Conservation (phyloP, 2,113 vertebrate genomes). For the Tichodroma muraria region DNA sequence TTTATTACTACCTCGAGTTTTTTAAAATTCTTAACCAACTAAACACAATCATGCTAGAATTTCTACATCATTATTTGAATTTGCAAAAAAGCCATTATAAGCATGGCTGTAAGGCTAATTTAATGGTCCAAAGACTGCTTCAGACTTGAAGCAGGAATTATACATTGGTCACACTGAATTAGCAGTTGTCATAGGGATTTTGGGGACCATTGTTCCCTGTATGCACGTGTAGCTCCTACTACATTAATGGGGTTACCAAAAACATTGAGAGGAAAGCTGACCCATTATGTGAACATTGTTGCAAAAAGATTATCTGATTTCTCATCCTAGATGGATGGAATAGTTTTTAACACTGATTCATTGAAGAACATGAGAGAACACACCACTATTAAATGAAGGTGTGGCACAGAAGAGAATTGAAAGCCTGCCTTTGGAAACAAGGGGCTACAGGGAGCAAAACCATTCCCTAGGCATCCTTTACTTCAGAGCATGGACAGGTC, state of each 20-base stretch:
- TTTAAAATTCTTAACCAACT: neutral
- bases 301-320: neutral
- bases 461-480: neutral
- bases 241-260: neutral
- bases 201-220: neutral
- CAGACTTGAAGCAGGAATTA: neutral
- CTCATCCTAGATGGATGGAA: neutral
- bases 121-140: neutral
- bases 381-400: neutral
- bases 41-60: neutral
- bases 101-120: neutral
- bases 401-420: neutral
- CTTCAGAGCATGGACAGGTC: neutral
- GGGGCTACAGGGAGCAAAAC: neutral
- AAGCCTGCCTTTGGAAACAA: neutral
- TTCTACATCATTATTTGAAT: neutral
- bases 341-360: neutral
- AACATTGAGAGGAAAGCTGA: neutral
- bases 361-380: neutral
- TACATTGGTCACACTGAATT: neutral
- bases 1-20: neutral
- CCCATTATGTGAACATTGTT: neutral
- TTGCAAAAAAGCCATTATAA: neutral
- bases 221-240: neutral
- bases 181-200: neutral